These are phyloP conservation scores for Pholis gunnellus DNA, from an alignment of 2,113 vertebrate genomes.

Conservation along the genomic window DNA sequence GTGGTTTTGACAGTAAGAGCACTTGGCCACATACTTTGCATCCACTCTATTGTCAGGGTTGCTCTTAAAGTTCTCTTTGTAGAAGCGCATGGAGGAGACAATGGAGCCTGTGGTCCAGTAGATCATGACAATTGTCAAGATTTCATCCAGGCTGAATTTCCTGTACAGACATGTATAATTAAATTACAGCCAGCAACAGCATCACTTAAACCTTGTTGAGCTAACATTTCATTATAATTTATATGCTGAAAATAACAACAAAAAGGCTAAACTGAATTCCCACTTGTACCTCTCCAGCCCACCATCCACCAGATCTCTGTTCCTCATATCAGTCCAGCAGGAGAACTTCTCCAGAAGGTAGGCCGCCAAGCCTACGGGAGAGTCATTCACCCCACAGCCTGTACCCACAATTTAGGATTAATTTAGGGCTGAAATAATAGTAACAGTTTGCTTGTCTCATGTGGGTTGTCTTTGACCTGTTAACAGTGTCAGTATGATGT, in stretches of 20 bases:
- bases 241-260: background rate
- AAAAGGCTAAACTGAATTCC: background rate
- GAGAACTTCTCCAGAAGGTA: constrained; percentile 93
- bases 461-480: background rate
- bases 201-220: background rate
- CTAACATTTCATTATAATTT: background rate
- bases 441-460: background rate
- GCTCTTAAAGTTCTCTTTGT: constrained; percentile 87
- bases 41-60: constrained; percentile 44
- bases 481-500: background rate
- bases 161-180: constrained; percentile 66
- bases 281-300: constrained; percentile 86
- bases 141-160: constrained; percentile 89
- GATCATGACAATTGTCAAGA: constrained; percentile 91
- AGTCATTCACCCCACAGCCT: constrained; percentile 90
- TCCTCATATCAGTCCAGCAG: constrained; percentile 85
- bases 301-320: constrained; percentile 83
- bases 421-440: background rate
- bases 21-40: constrained; percentile 73
- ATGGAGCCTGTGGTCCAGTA: constrained; percentile 91
- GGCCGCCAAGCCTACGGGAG: constrained; percentile 89
- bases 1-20: background rate
- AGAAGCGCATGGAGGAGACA: constrained; percentile 89
- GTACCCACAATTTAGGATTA: constrained; percentile 7
- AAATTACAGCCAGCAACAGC: background rate